phyloP scores from a whole-genome alignment of 2,888 invertebrate species.

The Helicoverpa assulta region DNA sequence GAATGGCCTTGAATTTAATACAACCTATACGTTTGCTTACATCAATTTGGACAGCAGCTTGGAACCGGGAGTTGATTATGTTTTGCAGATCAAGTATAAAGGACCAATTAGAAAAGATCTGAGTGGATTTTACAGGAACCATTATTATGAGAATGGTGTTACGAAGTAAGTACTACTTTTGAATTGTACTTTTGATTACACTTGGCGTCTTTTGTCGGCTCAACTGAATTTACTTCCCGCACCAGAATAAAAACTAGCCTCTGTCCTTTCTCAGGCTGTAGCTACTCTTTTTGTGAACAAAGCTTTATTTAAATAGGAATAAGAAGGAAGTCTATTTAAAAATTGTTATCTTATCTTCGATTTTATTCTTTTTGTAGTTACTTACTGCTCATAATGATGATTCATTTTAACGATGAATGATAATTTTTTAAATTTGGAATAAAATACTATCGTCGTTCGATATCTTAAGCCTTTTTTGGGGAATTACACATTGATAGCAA shows the following conservation, averaged over 20 bases:
- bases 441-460: neutral
- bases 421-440: neutral
- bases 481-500: neutral
- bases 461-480: neutral
- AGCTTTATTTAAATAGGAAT: too few species aligned
- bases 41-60: conserved; percentile 83
- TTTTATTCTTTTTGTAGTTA: too few species aligned
- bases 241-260: too few species aligned
- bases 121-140: conserved; percentile 91
- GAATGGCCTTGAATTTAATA: conserved; percentile 76
- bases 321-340: too few species aligned
- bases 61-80: conserved; percentile 77
- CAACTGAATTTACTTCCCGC: too few species aligned
- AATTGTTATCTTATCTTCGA: too few species aligned
- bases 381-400: too few species aligned
- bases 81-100: conserved; percentile 86
- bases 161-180: conserved; percentile 85
- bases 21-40: conserved; percentile 84
- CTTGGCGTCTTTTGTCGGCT: too few species aligned
- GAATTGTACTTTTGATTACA: too few species aligned
- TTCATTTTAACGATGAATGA: too few species aligned
- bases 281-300: too few species aligned
- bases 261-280: too few species aligned
- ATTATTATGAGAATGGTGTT: conserved; percentile 85
- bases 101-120: conserved; percentile 90